phyloP scores from a whole-genome alignment of 2,797 vertebrate genomes.

The Tadarida brasiliensis region DNA sequence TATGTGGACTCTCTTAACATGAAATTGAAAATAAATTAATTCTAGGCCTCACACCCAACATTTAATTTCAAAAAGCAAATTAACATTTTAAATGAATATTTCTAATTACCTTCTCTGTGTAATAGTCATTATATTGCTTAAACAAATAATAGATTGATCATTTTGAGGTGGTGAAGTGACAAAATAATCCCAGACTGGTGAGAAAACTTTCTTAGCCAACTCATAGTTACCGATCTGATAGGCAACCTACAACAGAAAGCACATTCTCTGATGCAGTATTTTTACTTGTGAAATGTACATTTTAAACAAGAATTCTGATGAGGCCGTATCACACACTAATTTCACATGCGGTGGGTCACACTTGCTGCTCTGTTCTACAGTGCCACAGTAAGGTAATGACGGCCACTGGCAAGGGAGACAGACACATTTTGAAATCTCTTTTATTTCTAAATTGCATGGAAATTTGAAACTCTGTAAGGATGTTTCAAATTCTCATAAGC shows the following conservation, averaged over 20 bases:
- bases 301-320: slow-evolving; percentile 8
- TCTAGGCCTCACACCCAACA: neutral
- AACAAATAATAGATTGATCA: slow-evolving; percentile 79
- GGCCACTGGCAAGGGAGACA: slow-evolving; percentile 54
- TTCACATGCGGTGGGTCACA: neutral
- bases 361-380: neutral
- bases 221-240: slow-evolving; percentile 92
- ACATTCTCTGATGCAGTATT: neutral
- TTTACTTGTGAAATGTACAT: neutral
- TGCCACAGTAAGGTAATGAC: neutral
- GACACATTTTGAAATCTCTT: slow-evolving; percentile 73
- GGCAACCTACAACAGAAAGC: slow-evolving; percentile 89
- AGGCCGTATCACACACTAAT: neutral
- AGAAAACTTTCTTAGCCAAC: slow-evolving; percentile 93
- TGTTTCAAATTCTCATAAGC: slow-evolving; percentile 82
- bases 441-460: slow-evolving; percentile 72
- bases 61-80: slow-evolving; percentile 51
- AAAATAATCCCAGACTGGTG: slow-evolving; percentile 93
- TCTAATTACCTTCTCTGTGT: slow-evolving; percentile 87
- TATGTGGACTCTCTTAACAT: neutral
- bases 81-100: slow-evolving; percentile 62
- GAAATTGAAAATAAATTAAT: slow-evolving; percentile 18
- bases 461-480: slow-evolving; percentile 76
- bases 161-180: slow-evolving; percentile 83
- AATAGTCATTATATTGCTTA: slow-evolving; percentile 81